Percentiles rank a stretch among this genome's conserved stretches.
phyloP scores from a whole-genome alignment of 23 tunicate genomes.

The Clavelina lepadiformis region DNA sequence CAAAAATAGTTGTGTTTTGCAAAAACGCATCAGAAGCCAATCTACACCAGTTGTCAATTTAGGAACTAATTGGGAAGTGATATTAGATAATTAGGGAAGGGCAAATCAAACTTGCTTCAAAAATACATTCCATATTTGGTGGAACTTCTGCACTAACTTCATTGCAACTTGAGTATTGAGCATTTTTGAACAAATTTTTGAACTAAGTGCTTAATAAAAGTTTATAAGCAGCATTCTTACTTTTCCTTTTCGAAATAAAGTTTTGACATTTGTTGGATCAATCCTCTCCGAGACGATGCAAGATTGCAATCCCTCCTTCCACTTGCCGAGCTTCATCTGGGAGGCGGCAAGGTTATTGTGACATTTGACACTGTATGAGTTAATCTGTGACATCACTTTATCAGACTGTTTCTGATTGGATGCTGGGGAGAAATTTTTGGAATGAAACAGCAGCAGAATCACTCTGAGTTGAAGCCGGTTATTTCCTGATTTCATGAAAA shows the following conservation, averaged over 20 bases:
- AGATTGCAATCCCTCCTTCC: constrained; percentile 58
- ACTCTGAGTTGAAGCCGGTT: too few species aligned
- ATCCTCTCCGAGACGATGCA: constrained; percentile 50
- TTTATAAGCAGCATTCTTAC: constrained; percentile 3
- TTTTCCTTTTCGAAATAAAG: constrained; percentile 72
- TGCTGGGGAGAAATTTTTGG: constrained; percentile 16
- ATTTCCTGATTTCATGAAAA: neutral
- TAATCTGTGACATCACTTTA: constrained; percentile 24
- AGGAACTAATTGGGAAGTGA: too few species aligned
- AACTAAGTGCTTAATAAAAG: too few species aligned
- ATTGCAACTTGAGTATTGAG: too few species aligned
- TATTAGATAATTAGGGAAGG: too few species aligned
- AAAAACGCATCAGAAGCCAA: too few species aligned
- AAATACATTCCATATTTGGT: too few species aligned
- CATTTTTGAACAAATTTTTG: too few species aligned
- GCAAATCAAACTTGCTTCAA: too few species aligned
- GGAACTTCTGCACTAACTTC: too few species aligned
- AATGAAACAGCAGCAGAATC: too few species aligned
- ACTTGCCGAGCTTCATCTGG: constrained; percentile 45
- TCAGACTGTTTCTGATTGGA: constrained; percentile 25
- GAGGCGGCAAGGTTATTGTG: constrained; percentile 71
- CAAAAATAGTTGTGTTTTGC: neutral
- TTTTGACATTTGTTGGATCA: constrained; percentile 51
- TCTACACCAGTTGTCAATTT: too few species aligned
- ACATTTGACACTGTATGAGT: constrained; percentile 32